Evolutionary conservation across 2,888 invertebrate species (phyloP).

Genomic region (Myopa testacea): DNA sequence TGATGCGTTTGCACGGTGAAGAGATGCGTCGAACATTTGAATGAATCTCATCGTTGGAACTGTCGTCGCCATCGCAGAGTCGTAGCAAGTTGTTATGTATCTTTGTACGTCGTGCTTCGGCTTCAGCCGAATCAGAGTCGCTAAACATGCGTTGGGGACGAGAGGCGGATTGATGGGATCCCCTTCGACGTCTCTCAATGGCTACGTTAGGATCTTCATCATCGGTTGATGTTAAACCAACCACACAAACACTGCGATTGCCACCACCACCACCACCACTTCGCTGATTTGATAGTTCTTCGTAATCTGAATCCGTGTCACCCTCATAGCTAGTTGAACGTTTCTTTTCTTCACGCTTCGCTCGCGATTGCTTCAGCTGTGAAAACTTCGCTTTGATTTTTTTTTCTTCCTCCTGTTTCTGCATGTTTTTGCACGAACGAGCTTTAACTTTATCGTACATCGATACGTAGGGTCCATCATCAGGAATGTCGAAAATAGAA

Average conservation of each 20-base stretch:
- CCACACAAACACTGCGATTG: constrained; percentile 45
- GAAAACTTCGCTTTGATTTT: constrained; percentile 91
- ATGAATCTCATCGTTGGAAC: constrained; percentile 62
- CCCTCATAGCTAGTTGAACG: constrained; percentile 90
- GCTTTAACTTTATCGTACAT: constrained; percentile 99
- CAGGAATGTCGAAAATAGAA: constrained; percentile 90
- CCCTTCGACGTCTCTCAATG: constrained; percentile 47
- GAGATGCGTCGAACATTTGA: constrained; percentile 56
- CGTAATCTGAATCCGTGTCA: constrained; percentile 79
- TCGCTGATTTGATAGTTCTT: constrained; percentile 54
- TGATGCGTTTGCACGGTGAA: constrained; percentile 69
- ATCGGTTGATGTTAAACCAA: constrained; percentile 60
- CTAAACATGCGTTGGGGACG: constrained; percentile 59
- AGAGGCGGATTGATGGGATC: constrained; percentile 47
- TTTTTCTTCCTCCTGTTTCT: constrained; percentile 90
- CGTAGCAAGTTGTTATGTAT: constrained; percentile 70
- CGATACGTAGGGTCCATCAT: constrained; percentile 88
- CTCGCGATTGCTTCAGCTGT: constrained; percentile 87
- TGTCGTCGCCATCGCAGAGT: constrained; percentile 68
- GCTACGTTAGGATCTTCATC: constrained; percentile 58
- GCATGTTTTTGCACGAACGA: constrained; percentile 92
- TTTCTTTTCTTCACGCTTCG: constrained; percentile 89
- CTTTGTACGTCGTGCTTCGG: constrained; percentile 50
- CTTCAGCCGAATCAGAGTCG: constrained; percentile 69
- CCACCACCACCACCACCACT: constrained; percentile 49